phyloP scores from a whole-genome alignment of 1,140 invertebrate species.

The Carcinoscorpius rotundicauda region DNA sequence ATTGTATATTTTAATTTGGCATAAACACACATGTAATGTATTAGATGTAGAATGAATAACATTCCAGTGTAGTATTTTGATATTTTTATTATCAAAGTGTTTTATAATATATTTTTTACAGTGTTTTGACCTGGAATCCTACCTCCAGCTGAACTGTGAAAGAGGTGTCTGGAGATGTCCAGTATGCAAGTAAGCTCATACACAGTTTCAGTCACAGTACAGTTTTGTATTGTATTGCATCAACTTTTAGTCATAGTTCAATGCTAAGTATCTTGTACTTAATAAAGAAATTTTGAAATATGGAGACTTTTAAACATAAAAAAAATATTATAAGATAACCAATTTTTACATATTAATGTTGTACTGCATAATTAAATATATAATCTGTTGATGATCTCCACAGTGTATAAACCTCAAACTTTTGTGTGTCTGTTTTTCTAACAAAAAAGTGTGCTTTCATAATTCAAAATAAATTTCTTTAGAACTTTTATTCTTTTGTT shows the following conservation, averaged over 20 bases:
- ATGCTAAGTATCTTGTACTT: too few species aligned
- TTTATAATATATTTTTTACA: constrained; percentile 20
- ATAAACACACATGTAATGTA: too few species aligned
- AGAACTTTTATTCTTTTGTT: neutral
- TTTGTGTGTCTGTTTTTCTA: neutral
- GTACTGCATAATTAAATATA: neutral
- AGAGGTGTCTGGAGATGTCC: constrained; percentile 88
- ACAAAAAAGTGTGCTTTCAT: neutral
- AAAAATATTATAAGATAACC: neutral
- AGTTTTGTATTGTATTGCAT: too few species aligned
- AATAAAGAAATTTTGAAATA: neutral
- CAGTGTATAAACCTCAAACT: neutral
- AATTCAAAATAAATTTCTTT: neutral
- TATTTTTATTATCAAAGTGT: too few species aligned
- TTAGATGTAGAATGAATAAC: too few species aligned
- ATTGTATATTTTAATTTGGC: too few species aligned
- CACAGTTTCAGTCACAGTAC: too few species aligned
- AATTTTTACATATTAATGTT: neutral
- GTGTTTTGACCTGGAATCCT: constrained; percentile 92
- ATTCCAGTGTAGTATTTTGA: too few species aligned
- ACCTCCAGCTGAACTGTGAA: constrained; percentile 88
- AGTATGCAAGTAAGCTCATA: constrained; percentile 57
- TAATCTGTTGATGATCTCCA: neutral
- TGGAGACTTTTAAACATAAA: neutral
- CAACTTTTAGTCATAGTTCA: too few species aligned